Base-by-base conservation (phyloP, 2,113 vertebrate genomes). In the Electrona antarctica region DNA sequence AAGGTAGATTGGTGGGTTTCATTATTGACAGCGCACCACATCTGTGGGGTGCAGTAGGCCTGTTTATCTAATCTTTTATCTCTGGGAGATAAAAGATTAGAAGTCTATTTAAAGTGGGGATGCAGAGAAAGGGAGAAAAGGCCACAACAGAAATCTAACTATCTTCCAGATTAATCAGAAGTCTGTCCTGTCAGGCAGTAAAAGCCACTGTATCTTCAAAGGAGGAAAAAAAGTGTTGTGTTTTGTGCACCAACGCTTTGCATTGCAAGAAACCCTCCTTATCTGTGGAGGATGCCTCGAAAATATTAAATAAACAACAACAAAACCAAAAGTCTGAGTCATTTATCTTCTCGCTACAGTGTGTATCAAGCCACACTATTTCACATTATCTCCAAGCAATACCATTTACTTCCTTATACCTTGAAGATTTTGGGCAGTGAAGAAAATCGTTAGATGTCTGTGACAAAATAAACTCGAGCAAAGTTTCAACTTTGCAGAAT, bases 1-100 rank as follows among this genome's bases (percentile, higher is more conserved):
- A 74, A 88, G 87, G 76, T 88, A 81, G 85, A 91, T 86, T 87
- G 87, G 86, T 82, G 87, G 73, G 88, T 87, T 92, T 90, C 80
- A 86, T 90, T 88, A 89, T 50, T 81, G 85, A 83, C 74, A 81
- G 80, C 61, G 4, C 79, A 41, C 84, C 90, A 90, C 92, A 93
- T 90, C 89, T 92, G 90, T 76, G 74, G 81, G 70, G 73, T 67
- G 13, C 65, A 59, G 73, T 73, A 77, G 21, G 21, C 2, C 21
- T 21, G 21, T 80, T 87, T 82, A 78, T 83, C 62, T 78, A 60
- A 21, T 21, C 21, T 21, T 21, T 21, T 21, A 21, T 21, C 21
- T 64, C 45, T 33, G 59, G 75, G 46, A 61, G 47, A 84, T 74
- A 29, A 74, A 85, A 77, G 64, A 84, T 86, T 84, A 83, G 71